Conservation (phyloP, 1,140 invertebrate genomes). For the Drosophila sp. region DNA sequence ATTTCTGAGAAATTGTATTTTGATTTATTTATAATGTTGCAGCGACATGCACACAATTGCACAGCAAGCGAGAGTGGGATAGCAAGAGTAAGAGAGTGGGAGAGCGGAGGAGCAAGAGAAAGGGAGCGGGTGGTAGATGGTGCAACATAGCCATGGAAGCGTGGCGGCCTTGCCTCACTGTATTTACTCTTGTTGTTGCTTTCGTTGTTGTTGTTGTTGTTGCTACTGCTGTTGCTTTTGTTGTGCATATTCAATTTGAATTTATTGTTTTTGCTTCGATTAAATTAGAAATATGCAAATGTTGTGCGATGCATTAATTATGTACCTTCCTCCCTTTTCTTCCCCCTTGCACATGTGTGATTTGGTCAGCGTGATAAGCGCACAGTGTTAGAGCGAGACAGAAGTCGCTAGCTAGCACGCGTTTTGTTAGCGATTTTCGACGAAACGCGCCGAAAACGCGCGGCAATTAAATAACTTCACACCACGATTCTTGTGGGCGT, state of each 20-base stretch:
- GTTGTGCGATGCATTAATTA: slow-evolving; percentile 73
- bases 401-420: slow-evolving; percentile 8
- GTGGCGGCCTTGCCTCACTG: slow-evolving; percentile 32
- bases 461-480: slow-evolving; percentile 80
- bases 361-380: slow-evolving; percentile 11
- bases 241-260: slow-evolving; percentile 54
- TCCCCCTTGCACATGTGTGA: neutral
- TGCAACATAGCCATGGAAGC: slow-evolving; percentile 21
- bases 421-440: slow-evolving; percentile 36
- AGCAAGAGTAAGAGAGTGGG: neutral
- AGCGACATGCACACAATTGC: slow-evolving; percentile 76
- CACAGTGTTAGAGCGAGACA: slow-evolving; percentile 15
- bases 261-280: slow-evolving; percentile 73
- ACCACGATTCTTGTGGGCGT: slow-evolving; percentile 67
- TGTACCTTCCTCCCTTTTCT: slow-evolving; percentile 25
- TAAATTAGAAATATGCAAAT: slow-evolving; percentile 84
- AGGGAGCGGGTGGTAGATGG: neutral
- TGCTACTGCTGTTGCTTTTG: slow-evolving; percentile 28
- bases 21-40: slow-evolving; percentile 84
- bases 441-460: slow-evolving; percentile 46
- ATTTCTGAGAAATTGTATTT: slow-evolving; percentile 84
- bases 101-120: neutral
- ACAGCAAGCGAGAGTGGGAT: neutral
- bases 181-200: slow-evolving; percentile 32
- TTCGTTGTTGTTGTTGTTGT: neutral